phyloP scores from a whole-genome alignment of 2,113 vertebrate species.

The Podarcis cretensis region DNA sequence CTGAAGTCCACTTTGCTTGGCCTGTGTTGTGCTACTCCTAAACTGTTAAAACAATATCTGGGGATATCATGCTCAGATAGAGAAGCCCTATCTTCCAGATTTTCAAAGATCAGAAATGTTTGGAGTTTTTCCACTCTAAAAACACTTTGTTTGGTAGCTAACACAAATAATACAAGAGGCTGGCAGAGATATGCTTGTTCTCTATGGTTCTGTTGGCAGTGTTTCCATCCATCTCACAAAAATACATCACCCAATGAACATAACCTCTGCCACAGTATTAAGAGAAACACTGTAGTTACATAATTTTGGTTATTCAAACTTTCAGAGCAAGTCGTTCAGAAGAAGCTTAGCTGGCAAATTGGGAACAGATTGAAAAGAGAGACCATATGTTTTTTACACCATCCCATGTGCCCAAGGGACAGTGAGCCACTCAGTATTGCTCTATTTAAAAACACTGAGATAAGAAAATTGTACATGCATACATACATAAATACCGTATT shows the following conservation, averaged over 20 bases:
- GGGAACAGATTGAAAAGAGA: slow-evolving; percentile 43
- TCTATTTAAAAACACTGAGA: neutral
- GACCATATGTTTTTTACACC: slow-evolving; percentile 29
- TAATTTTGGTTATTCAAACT: slow-evolving; percentile 5
- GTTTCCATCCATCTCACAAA: neutral
- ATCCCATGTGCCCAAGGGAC: neutral
- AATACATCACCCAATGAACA: slow-evolving; percentile 18
- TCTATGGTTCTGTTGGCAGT: slow-evolving; percentile 37
- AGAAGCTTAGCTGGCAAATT: slow-evolving; percentile 21
- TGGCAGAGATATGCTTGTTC: slow-evolving; percentile 12
- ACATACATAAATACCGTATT: too few species aligned
- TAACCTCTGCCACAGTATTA: slow-evolving; percentile 25
- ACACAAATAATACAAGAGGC: slow-evolving; percentile 14
- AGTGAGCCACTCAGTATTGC: slow-evolving; percentile 2
- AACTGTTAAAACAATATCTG: neutral
- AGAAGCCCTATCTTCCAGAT: slow-evolving; percentile 7
- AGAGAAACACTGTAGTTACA: slow-evolving; percentile 21
- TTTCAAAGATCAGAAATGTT: neutral
- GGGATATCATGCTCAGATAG: neutral
- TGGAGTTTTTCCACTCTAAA: slow-evolving; percentile 11
- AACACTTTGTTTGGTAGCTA: slow-evolving; percentile 32
- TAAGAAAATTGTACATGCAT: neutral
- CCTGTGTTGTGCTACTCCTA: neutral
- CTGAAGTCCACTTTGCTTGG: neutral
- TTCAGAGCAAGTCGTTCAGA: neutral